phyloP scores from a whole-genome alignment of 1,140 invertebrate genomes.

The Drosophila sp. region DNA sequence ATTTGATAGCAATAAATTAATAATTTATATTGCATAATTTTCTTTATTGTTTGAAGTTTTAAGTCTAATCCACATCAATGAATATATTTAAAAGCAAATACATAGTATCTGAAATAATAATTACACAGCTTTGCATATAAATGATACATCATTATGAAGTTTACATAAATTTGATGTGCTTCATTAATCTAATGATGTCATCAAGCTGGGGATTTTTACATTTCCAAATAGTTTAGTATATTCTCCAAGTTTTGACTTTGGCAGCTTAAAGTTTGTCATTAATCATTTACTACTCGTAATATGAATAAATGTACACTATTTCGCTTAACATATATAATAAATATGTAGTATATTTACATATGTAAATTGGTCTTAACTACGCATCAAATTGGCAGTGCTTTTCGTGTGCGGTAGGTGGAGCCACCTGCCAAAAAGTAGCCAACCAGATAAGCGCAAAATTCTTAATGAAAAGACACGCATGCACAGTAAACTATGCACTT shows the following conservation, averaged over 20 bases:
- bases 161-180: not conserved
- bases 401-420: slow-evolving; percentile 37
- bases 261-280: not conserved
- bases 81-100: not conserved
- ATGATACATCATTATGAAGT: not conserved
- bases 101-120: not conserved
- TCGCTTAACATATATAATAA: no score
- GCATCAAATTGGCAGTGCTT: slow-evolving; percentile 14
- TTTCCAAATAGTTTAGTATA: not conserved
- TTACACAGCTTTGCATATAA: not conserved
- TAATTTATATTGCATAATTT: slow-evolving; percentile 5
- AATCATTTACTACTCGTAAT: not conserved
- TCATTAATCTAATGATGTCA: not conserved
- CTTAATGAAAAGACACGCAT: slow-evolving; percentile 51
- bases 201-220: not conserved
- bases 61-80: not conserved
- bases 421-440: slow-evolving; percentile 34
- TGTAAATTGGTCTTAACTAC: not conserved
- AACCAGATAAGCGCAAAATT: slow-evolving; percentile 50
- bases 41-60: not conserved
- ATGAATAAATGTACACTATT: not conserved
- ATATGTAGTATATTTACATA: no score
- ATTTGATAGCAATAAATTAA: slow-evolving; percentile 8
- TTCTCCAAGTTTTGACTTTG: not conserved
- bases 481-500: slow-evolving; percentile 36